These are phyloP conservation scores for Gallinago undulata DNA, from an alignment of 2,113 vertebrate genomes.

Conservation along the genomic window DNA sequence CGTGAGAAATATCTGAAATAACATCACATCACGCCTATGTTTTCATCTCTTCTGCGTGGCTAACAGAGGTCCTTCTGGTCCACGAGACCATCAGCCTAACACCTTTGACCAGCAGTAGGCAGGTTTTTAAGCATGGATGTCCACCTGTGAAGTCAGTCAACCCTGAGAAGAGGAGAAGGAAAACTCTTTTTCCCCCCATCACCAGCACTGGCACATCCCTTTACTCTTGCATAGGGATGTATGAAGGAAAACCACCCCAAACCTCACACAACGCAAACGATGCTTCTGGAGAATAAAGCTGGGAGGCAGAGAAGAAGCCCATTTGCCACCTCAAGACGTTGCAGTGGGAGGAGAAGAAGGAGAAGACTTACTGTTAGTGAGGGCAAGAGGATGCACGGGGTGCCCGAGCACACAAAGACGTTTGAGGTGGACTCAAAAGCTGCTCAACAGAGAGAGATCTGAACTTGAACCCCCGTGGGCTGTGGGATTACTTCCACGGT, in stretches of 20 bases:
- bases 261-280: not conserved
- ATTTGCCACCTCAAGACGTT: not conserved
- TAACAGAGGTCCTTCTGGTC: not conserved
- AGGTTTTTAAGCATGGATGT: not conserved
- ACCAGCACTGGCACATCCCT: not conserved
- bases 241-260: not conserved
- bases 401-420: not conserved
- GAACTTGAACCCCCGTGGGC: not conserved
- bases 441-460: not conserved
- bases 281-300: not conserved
- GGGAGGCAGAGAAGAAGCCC: not conserved
- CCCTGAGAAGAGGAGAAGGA: not conserved
- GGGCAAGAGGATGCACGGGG: not conserved
- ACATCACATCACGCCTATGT: too few species aligned
- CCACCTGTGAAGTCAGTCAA: not conserved
- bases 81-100: not conserved
- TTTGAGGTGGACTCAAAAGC: not conserved
- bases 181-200: not conserved
- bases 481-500: conserved; percentile 23
- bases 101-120: not conserved
- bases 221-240: not conserved
- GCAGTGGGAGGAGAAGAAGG: not conserved
- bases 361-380: not conserved
- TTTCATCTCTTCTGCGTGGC: not conserved
- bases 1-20: not conserved